Conservation (phyloP, 53 echinoderm and acorn worm genomes). For the Holothuria scabra region DNA sequence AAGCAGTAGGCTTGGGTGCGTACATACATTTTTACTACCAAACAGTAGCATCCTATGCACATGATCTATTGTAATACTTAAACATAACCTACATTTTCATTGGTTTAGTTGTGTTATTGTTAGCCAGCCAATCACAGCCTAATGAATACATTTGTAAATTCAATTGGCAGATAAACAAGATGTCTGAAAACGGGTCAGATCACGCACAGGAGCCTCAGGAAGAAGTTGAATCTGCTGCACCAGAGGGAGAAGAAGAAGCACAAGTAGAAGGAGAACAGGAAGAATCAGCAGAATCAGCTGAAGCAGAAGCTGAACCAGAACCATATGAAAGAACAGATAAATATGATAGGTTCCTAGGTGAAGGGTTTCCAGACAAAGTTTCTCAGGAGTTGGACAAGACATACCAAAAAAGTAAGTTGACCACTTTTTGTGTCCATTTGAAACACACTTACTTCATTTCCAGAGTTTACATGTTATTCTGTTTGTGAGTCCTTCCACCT, state of each 20-base stretch:
- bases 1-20: too few relatives aligned
- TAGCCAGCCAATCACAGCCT: too few relatives aligned
- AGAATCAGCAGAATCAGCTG: constrained; percentile 47
- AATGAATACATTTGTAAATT: too few relatives aligned
- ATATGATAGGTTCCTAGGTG: constrained; percentile 83
- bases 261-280: constrained; percentile 48
- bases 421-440: not conserved
- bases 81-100: too few relatives aligned
- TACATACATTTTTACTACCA: too few relatives aligned
- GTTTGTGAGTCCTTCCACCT: not conserved
- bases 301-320: constrained; percentile 87
- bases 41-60: too few relatives aligned
- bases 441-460: not conserved
- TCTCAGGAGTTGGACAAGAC: constrained; percentile 89
- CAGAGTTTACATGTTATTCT: not conserved
- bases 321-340: constrained; percentile 80
- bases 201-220: not conserved
- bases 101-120: too few relatives aligned
- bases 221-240: not conserved
- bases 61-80: too few relatives aligned
- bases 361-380: constrained; percentile 89
- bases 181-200: too few relatives aligned
- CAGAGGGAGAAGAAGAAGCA: not conserved
- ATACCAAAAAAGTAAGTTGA: constrained; percentile 59
- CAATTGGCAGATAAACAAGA: too few relatives aligned